These are phyloP conservation scores for Radopholus similis DNA, from an alignment of 1,140 invertebrate species.

Conservation along the genomic window DNA sequence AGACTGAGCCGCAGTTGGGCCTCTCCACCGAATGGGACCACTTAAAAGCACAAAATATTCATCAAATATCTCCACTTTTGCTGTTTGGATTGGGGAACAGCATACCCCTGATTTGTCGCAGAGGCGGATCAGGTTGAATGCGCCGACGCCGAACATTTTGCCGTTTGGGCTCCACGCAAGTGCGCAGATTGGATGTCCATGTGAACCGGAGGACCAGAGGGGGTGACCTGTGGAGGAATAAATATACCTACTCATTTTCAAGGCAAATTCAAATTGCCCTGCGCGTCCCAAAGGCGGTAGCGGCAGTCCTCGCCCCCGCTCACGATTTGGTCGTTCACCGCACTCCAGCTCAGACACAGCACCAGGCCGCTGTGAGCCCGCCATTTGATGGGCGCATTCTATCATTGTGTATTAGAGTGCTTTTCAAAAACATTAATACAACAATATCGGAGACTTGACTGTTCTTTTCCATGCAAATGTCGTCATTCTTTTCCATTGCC, in stretches of 20 bases:
- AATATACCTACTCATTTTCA: neutral
- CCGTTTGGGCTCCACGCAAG: constrained; percentile 84
- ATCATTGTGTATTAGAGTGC: too few relatives aligned
- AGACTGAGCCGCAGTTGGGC: constrained; percentile 77
- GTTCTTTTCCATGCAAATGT: neutral
- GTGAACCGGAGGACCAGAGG: constrained; percentile 75
- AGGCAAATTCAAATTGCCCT: constrained; percentile 62
- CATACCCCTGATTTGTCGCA: constrained; percentile 85
- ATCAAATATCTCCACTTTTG: neutral
- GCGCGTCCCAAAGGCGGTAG: constrained; percentile 85
- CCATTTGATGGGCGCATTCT: constrained; percentile 71
- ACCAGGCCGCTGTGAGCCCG: constrained; percentile 90
- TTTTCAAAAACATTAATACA: neutral
- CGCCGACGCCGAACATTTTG: constrained; percentile 83
- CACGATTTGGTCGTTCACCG: constrained; percentile 78
- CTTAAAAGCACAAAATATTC: constrained; percentile 62
- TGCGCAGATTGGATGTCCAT: constrained; percentile 85
- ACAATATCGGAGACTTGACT: neutral
- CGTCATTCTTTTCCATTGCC: neutral
- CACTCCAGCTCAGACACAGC: constrained; percentile 81
- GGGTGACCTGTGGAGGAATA: constrained; percentile 65
- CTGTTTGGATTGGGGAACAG: constrained; percentile 11
- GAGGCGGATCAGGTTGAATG: constrained; percentile 82
- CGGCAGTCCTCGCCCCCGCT: constrained; percentile 91
- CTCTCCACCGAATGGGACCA: constrained; percentile 90